A percentile compares a stretch with the other conserved stretches of the same genome.
These are phyloP conservation scores for Pangasianodon gigas DNA, from an alignment of 2,113 vertebrate genomes.

Conservation along the genomic window DNA sequence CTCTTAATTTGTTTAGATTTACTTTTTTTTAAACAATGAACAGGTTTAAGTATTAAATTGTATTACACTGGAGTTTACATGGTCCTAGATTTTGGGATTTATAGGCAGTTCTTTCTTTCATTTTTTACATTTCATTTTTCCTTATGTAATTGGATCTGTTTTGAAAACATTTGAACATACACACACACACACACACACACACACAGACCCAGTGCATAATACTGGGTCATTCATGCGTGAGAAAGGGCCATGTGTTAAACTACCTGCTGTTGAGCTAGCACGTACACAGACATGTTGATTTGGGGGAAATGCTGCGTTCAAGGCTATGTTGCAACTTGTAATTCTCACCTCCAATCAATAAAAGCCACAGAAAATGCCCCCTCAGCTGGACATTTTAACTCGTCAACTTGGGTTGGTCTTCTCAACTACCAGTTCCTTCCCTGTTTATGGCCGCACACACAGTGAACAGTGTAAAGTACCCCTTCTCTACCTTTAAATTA, in stretches of 20 bases:
- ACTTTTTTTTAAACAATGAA: not conserved
- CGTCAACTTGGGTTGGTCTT: not conserved
- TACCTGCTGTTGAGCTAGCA: not conserved
- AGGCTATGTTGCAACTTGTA: not conserved
- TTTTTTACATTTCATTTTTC: not conserved
- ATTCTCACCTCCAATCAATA: not conserved
- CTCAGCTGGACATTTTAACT: not conserved
- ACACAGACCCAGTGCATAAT: not conserved
- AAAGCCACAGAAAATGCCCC: not conserved
- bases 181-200: not conserved
- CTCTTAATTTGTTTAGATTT: not conserved
- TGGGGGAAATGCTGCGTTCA: not conserved
- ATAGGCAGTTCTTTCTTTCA: not conserved
- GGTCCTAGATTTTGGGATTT: not conserved
- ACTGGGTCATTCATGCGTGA: not conserved
- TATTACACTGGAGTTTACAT: not conserved
- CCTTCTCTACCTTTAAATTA: not conserved
- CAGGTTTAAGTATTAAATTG: not conserved
- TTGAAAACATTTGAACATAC: not conserved
- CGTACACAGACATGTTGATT: not conserved
- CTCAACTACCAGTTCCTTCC: not conserved
- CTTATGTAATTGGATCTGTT: not conserved
- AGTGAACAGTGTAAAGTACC: not conserved
- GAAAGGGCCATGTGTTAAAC: not conserved
- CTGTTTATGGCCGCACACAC: no score